Evolutionary conservation across 2,888 invertebrate genomes (phyloP), one percentile per base, ranked within the genome.

Genomic region (Polyploca ridens): DNA sequence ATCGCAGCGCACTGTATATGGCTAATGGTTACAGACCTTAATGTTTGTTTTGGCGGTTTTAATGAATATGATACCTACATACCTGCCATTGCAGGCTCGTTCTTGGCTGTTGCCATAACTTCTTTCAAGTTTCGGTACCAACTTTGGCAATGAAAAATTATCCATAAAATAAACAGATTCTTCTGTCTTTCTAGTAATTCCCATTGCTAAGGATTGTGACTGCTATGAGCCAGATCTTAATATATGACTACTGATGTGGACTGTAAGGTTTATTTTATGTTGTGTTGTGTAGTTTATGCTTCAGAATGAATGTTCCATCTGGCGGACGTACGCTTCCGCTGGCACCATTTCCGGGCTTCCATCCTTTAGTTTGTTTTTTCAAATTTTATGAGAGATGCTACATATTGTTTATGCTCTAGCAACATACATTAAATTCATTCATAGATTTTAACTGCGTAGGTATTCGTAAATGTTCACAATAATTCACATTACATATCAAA

Each of bases 271-370:
- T 62, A 54, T 65, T 58, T 67, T 64, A 63, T 63, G 63, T 62
- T 63, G 68, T 63, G 63, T 62, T 63, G 68, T 65, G 63, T 62
- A 63, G 64, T 33, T 49, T 33, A 44, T 49, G 65, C 62, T 66
- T 49, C 61, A 66, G 64, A 66, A 82, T 78, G 84, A 81, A 82
- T 84, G 82, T 83, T 82, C 88, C 94, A 94, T 93, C 93, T 94
- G 94, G 91, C 93, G 93, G 93, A 93, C 89, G 92, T 87, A 78
- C 85, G 83, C 89, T 91, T 93, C 93, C 92, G 88, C 83, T 82
- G 88, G 87, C 89, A 90, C 84, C 84, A 83, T 91, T 91, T 93
- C 92, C 91, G 90, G 90, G 81, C 88, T 77, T 76, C 79, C 79
- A 87, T 88, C 83, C 84, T 85, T 86, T 77, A 75, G 89, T 90